Percentiles rank a stretch among this genome's conserved stretches.
These are phyloP conservation scores for Paracyprichromis sp. DNA, from an alignment of 2,113 vertebrate genomes.

Conservation along the genomic window DNA sequence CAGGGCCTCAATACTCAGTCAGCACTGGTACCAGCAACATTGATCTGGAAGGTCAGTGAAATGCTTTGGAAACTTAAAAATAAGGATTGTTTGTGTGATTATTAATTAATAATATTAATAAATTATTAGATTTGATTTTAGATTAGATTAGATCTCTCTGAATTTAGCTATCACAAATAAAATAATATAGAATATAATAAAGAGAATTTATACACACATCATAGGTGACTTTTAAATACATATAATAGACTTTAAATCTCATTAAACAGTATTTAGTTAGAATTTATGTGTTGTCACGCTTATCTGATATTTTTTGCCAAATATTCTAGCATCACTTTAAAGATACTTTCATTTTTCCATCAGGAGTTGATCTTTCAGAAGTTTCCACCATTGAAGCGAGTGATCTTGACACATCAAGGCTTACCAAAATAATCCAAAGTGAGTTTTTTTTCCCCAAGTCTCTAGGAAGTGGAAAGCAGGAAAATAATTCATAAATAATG, in stretches of 20 bases:
- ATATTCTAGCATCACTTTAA: not conserved
- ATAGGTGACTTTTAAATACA: not conserved
- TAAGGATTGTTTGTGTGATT: not conserved
- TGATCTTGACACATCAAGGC: not conserved
- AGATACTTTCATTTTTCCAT: not conserved
- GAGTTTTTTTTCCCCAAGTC: not conserved
- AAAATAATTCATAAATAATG: not conserved
- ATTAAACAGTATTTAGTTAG: not conserved
- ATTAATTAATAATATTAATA: not conserved
- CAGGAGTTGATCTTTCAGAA: conserved; percentile 16
- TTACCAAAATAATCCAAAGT: conserved; percentile 55
- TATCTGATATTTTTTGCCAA: not conserved
- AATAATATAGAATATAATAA: not conserved
- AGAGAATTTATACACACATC: not conserved
- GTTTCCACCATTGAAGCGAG: not conserved
- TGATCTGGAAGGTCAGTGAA: conserved; percentile 43
- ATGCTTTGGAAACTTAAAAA: not conserved
- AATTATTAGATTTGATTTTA: not conserved
- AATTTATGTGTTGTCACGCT: not conserved
- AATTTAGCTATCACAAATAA: not conserved
- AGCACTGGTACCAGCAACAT: conserved; percentile 23
- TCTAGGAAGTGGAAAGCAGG: not conserved
- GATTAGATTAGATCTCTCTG: not conserved
- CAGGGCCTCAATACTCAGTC: conserved; percentile 50
- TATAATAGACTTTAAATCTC: not conserved